Percentiles rank a stretch among this genome's conserved stretches.
phyloP scores from a whole-genome alignment of 2,888 invertebrate species.

The Calliphora vomitoria region DNA sequence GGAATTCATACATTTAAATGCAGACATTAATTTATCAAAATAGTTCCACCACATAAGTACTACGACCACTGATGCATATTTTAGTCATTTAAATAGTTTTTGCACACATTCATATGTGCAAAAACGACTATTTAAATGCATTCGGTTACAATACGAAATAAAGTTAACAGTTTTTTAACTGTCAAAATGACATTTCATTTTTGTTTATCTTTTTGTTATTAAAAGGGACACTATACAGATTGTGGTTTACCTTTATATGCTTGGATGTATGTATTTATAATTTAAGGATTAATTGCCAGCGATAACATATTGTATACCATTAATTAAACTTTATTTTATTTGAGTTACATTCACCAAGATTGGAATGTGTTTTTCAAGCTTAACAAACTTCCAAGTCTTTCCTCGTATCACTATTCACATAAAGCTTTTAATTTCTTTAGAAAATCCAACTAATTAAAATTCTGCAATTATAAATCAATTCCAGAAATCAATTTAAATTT shows the following conservation, averaged over 20 bases:
- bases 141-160: slow-evolving; percentile 11
- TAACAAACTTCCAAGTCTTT: too few species aligned
- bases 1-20: slow-evolving; percentile 27
- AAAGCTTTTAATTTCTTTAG: too few species aligned
- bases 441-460: not conserved
- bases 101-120: not conserved
- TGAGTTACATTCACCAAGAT: too few species aligned
- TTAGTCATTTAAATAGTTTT: not conserved
- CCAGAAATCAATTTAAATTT: slow-evolving; percentile 25
- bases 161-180: slow-evolving; percentile 27
- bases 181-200: slow-evolving; percentile 33
- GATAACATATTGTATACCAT: not conserved
- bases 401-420: too few species aligned
- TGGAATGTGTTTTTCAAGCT: too few species aligned
- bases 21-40: slow-evolving; percentile 29
- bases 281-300: not conserved
- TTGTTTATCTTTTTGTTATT: not conserved
- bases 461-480: not conserved
- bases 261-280: not conserved
- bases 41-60: not conserved
- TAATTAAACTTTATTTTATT: not conserved
- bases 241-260: not conserved
- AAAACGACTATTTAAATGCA: not conserved
- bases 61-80: slow-evolving; percentile 1
- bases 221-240: not conserved